Evolutionary conservation across 2,888 invertebrate species (phyloP).

Genomic region (Byasa hedistus): DNA sequence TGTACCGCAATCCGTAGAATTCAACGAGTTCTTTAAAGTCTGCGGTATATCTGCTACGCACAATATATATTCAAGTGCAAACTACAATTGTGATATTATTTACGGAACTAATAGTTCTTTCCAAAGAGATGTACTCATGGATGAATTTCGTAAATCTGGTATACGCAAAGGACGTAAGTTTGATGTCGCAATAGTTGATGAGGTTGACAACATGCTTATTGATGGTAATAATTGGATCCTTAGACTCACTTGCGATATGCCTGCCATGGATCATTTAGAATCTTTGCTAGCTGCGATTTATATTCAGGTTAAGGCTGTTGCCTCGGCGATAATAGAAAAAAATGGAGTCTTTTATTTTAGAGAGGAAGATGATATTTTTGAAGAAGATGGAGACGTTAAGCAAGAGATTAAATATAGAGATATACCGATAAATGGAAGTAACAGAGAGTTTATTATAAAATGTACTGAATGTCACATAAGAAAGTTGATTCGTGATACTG

Average conservation of each 20-base stretch:
- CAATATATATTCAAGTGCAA: conserved; percentile 13
- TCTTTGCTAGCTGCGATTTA: conserved; percentile 30
- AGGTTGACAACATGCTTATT: conserved; percentile 33
- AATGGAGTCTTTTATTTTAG: conserved; percentile 27
- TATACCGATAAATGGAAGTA: conserved; percentile 23
- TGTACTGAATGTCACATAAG: conserved; percentile 27
- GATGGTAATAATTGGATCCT: conserved; percentile 33
- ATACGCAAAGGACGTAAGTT: conserved; percentile 27
- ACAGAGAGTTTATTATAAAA: conserved; percentile 29
- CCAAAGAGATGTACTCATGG: conserved; percentile 29
- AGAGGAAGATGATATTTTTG: conserved; percentile 19
- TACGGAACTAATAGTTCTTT: conserved; percentile 31
- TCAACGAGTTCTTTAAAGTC: conserved; percentile 15
- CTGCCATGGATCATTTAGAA: conserved; percentile 33
- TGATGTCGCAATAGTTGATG: conserved; percentile 32
- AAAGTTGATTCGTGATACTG: conserved; percentile 29
- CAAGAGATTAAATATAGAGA: conserved; percentile 18
- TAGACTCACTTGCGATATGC: conserved; percentile 24
- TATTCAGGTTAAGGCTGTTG: conserved; percentile 29
- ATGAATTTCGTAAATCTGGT: conserved; percentile 29
- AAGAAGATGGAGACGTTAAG: conserved; percentile 26
- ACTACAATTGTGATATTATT: conserved; percentile 26
- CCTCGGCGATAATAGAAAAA: conserved; percentile 23
- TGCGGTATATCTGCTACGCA: conserved; percentile 14
- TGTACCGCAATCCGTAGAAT: conserved; percentile 27